Conservation (phyloP, 2,113 vertebrate species). For the Nothobranchius furzeri region DNA sequence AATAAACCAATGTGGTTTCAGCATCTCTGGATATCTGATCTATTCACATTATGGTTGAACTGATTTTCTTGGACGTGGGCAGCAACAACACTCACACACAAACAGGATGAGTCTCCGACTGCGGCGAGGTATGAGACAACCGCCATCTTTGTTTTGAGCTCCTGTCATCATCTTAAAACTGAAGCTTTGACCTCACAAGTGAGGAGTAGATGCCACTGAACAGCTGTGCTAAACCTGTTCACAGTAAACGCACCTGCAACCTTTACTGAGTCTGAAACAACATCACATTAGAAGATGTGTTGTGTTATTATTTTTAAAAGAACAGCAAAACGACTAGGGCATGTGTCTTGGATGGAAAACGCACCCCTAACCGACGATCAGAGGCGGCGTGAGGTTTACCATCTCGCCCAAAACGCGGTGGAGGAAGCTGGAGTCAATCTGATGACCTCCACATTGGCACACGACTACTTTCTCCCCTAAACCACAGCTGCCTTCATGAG, state of each 20-base stretch:
- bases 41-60: conserved; percentile 55
- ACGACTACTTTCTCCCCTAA: no score
- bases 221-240: conserved; percentile 5
- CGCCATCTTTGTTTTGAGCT: conserved; percentile 68
- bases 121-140: conserved; percentile 58
- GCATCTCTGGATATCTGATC: conserved; percentile 65
- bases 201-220: conserved; percentile 52
- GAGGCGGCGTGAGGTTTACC: no score
- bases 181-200: conserved; percentile 45
- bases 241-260: conserved; percentile 5
- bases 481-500: no score
- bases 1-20: conserved; percentile 71
- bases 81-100: conserved; percentile 13
- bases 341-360: no score
- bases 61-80: conserved; percentile 43
- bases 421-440: no score
- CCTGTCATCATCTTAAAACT: conserved; percentile 60
- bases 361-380: no score
- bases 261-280: no score
- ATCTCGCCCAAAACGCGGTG: no score
- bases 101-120: conserved; percentile 52
- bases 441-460: no score
- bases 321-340: no score
- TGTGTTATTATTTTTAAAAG: no score
- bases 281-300: no score